Conservation (phyloP, 2,113 vertebrate genomes). For the Lepisosteus oculatus region DNA sequence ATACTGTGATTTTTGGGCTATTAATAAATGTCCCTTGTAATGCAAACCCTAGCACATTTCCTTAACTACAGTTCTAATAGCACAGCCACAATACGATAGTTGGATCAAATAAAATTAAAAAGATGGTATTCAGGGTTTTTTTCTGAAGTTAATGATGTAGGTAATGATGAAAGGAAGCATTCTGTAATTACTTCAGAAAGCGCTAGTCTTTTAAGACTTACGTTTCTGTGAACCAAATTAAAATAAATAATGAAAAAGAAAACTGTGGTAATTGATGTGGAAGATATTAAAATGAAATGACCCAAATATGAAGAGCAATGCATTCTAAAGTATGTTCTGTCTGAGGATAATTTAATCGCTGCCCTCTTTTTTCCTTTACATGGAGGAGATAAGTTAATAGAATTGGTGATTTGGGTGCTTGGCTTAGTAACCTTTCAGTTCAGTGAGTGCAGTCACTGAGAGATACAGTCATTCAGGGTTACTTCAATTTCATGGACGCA, state of each 20-base stretch:
- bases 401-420: neutral
- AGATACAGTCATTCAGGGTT: too few species aligned
- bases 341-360: neutral
- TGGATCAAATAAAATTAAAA: too few species aligned
- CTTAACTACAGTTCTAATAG: too few species aligned
- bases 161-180: neutral
- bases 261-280: neutral
- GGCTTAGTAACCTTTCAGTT: too few species aligned
- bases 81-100: too few species aligned
- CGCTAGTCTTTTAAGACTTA: neutral
- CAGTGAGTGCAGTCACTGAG: too few species aligned
- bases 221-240: neutral
- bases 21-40: neutral
- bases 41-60: neutral
- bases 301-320: neutral
- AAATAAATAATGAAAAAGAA: neutral
- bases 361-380: neutral
- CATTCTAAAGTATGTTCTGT: neutral
- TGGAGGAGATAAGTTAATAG: neutral
- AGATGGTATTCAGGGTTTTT: neutral
- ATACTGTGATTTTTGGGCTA: too few species aligned
- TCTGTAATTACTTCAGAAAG: neutral
- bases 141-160: neutral
- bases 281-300: constrained; percentile 8
- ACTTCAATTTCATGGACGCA: too few species aligned